Conservation (phyloP, 2,888 invertebrate genomes). For the Melanchra persicariae region DNA sequence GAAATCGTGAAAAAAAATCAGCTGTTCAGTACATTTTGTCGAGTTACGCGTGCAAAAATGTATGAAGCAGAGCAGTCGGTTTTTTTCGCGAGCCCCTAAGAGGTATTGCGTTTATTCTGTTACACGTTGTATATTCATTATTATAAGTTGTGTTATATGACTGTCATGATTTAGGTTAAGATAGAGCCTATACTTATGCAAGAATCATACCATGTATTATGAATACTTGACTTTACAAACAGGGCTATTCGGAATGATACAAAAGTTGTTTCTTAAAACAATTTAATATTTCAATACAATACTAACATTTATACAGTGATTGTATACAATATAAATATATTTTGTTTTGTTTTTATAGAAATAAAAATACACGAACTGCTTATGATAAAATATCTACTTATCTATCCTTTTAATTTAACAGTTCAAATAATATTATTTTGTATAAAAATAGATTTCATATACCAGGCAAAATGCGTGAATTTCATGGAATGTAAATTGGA, state of each 20-base stretch:
- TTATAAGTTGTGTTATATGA: too few relatives aligned
- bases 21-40: too few relatives aligned
- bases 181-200: neutral
- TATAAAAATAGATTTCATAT: constrained; percentile 1
- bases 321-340: constrained; percentile 10
- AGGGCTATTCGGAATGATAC: neutral
- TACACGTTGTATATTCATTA: too few relatives aligned
- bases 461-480: constrained; percentile 41
- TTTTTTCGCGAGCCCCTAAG: too few relatives aligned
- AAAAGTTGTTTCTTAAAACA: constrained; percentile 1
- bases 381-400: neutral
- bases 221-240: neutral
- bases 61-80: too few relatives aligned
- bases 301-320: constrained; percentile 1
- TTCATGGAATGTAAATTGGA: constrained; percentile 53
- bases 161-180: neutral
- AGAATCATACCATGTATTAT: neutral
- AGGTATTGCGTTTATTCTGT: too few relatives aligned
- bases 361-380: neutral
- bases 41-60: too few relatives aligned
- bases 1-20: too few relatives aligned
- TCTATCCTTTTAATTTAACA: neutral
- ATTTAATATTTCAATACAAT: constrained; percentile 20
- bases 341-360: neutral
- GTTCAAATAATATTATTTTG: neutral